Conservation (phyloP, 2,113 vertebrate species). For the Eurypyga helias region DNA sequence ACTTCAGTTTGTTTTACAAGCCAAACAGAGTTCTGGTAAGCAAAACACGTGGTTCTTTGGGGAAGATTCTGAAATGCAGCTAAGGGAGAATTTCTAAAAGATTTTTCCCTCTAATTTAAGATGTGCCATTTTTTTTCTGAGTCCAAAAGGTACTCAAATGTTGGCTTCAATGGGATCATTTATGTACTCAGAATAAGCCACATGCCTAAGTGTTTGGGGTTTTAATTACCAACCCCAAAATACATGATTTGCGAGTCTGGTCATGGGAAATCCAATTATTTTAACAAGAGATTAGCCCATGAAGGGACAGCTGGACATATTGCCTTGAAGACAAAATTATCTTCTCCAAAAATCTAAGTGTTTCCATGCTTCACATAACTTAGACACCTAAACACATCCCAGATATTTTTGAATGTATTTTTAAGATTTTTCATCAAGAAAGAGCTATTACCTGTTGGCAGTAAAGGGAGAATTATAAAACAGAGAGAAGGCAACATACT, state of each 20-base stretch:
- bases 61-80: neutral
- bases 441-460: neutral
- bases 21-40: neutral
- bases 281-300: neutral
- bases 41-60: neutral
- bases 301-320: neutral
- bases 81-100: neutral
- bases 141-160: neutral
- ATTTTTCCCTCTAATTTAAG: neutral
- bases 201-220: neutral
- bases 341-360: neutral
- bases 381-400: neutral
- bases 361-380: neutral
- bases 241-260: neutral
- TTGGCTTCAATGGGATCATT: neutral
- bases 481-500: neutral
- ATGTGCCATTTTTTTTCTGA: neutral
- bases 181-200: neutral
- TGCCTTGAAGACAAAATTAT: neutral
- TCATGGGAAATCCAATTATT: neutral
- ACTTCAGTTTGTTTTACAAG: conserved; percentile 29
- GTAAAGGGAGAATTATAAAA: neutral
- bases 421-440: neutral
- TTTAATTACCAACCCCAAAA: conserved; percentile 10
- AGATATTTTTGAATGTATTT: neutral